Evolutionary conservation across 1,140 invertebrate genomes (phyloP), one percentile per base, ranked within the genome.

Genomic region (Lucilia sericata): DNA sequence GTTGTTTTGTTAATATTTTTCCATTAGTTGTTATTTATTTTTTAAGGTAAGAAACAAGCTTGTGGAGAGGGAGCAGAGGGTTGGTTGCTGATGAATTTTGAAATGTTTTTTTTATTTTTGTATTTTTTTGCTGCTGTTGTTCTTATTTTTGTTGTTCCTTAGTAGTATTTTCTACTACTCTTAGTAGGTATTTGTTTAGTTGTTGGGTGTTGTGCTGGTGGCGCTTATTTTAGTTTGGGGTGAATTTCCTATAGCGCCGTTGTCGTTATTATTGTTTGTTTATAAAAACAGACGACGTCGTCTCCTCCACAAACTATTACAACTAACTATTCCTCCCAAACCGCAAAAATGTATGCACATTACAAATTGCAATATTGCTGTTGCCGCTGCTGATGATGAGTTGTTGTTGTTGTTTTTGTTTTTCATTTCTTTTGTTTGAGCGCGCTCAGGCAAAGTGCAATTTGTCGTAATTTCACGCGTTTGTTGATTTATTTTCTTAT

Each of bases 381-480:
- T 30, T 30, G 25, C 25, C 3, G 65, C 19, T 21, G 65, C 13
- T n/a, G 65, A 21, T 70, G 21, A 21, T 70, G 65, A 55, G 34
- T 47, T 78, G 75, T 42, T 47, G 34, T 47, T 78, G 75, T 42
- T 47, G 14, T 78, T 47, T 76, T 76, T 76, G 9, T 76, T 42
- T 13, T 74, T 36, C 30, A 8, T 34, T 34, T 13, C 30, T 76
- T 76, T 76, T 76, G 36, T 47, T 36, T 47, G 36, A 36, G 75
- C 75, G 75, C 75, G 75, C 75, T 78, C 75, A 78, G 75, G 75
- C 75, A 78, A 78, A 78, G 75, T 78, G 75, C 75, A 78, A 78
- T 78, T 78, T 78, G 75, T 78, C 75, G 75, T 78, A 78, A 78
- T 78, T 78, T 78, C 75, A 78, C 75, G 75, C 75, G 42, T 78